These are phyloP conservation scores for Ennomos erosarius DNA, from an alignment of 2,888 invertebrate genomes.

Conservation along the genomic window DNA sequence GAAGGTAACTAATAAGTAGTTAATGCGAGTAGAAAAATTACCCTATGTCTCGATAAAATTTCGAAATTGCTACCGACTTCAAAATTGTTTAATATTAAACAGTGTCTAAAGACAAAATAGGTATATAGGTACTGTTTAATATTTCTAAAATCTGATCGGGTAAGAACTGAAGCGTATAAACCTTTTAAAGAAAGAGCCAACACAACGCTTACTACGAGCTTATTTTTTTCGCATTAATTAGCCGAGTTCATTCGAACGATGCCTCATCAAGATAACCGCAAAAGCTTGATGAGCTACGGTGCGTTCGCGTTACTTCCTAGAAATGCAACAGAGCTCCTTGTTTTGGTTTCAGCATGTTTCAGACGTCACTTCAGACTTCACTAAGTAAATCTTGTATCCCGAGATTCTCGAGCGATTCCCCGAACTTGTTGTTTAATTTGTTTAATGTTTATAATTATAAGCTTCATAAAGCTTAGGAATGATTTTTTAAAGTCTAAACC, in stretches of 20 bases:
- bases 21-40: no score
- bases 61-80: no score
- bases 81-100: no score
- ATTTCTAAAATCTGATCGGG: no score
- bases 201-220: conserved; percentile 1
- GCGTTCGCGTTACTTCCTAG: conserved; percentile 50
- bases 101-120: no score
- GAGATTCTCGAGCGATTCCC: conserved; percentile 52
- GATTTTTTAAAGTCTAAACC: no score
- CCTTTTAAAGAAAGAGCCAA: background rate
- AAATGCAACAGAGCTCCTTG: conserved; percentile 60
- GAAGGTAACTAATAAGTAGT: no score
- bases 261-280: conserved; percentile 35
- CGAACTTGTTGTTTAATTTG: conserved; percentile 58
- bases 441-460: conserved; percentile 17
- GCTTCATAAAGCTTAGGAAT: no score
- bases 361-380: conserved; percentile 39
- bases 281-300: conserved; percentile 33
- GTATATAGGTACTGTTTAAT: no score
- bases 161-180: background rate
- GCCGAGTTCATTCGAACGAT: conserved; percentile 20
- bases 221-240: conserved; percentile 12
- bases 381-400: conserved; percentile 49
- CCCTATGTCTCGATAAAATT: no score
- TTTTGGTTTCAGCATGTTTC: conserved; percentile 53